These are phyloP conservation scores for Zapus hudsonius DNA, from an alignment of 2,113 vertebrate species.

Conservation along the genomic window DNA sequence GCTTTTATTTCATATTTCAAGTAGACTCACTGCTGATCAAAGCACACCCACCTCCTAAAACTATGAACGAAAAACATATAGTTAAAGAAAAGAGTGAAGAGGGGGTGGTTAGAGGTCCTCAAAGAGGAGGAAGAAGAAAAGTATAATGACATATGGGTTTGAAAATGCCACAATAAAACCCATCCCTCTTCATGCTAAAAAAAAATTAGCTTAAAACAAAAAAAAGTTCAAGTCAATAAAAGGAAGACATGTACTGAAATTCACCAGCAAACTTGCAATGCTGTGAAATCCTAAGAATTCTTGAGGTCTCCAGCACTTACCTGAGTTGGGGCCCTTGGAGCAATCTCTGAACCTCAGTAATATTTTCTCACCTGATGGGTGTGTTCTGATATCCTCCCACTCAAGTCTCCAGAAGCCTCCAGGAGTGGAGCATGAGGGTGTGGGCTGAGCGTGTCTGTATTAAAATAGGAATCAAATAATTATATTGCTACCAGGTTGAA, in stretches of 20 bases:
- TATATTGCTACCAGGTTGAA: neutral
- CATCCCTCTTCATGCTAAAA: rapidly evolving
- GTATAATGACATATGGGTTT: too few relatives aligned
- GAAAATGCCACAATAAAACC: neutral
- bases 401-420: neutral
- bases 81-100: too few relatives aligned
- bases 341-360: neutral
- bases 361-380: neutral
- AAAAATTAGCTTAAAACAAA: neutral
- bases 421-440: neutral
- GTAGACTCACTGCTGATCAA: neutral
- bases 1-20: slow-evolving; percentile 20
- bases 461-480: neutral
- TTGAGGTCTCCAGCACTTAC: neutral
- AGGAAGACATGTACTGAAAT: neutral
- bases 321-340: neutral
- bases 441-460: neutral
- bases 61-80: neutral
- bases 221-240: neutral
- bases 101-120: too few relatives aligned
- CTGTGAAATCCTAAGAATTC: neutral
- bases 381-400: neutral
- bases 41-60: neutral
- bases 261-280: neutral
- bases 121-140: too few relatives aligned